Percentiles rank a stretch among this genome's conserved stretches.
Conservation (phyloP, 2,888 invertebrate genomes). For the Tipula confusa region DNA sequence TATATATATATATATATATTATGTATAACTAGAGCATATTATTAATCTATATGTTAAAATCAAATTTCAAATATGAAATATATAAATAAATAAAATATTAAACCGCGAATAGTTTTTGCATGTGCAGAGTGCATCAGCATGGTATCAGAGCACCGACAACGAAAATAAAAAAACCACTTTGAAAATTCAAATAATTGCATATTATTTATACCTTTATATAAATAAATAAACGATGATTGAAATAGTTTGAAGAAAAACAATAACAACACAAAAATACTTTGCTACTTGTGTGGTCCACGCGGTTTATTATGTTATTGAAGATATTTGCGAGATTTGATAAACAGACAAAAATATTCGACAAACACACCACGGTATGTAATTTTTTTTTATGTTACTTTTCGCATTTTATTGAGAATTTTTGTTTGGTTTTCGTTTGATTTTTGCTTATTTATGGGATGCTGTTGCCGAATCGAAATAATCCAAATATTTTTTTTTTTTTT, state of each 20-base stretch:
- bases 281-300: constrained; percentile 14
- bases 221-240: background rate
- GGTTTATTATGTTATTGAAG: background rate
- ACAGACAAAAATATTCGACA: background rate
- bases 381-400: background rate
- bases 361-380: constrained; percentile 9
- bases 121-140: background rate
- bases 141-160: background rate
- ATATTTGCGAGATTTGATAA: background rate
- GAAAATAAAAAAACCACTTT: background rate
- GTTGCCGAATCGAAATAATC: background rate
- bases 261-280: background rate
- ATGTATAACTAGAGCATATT: no score
- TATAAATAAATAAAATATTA: background rate
- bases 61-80: background rate
- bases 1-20: no score
- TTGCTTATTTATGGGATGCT: background rate
- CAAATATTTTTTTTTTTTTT: background rate
- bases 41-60: background rate
- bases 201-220: no score
- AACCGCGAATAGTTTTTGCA: background rate
- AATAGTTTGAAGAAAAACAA: background rate
- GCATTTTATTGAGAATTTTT: background rate
- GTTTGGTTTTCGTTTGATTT: background rate
- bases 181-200: background rate